A percentile compares a stretch with the other conserved stretches of the same genome.
Conservation (phyloP, 2,113 vertebrate species). For the Capreolus pygargus region DNA sequence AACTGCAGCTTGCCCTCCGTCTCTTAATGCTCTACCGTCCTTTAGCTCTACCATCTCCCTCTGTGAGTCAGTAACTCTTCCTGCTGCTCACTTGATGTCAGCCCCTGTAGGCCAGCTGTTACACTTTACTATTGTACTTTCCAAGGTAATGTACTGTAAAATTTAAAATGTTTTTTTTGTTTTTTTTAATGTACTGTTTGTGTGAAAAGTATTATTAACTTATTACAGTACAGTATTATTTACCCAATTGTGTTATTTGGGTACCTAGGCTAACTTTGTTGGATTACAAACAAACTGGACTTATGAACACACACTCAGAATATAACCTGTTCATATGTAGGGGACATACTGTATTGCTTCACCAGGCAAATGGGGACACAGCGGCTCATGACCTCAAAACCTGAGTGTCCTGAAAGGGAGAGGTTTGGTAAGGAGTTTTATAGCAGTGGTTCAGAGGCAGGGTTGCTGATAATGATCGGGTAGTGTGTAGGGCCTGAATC, state of each 20-base stretch:
- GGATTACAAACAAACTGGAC: not conserved
- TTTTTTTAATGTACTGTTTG: not conserved
- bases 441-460: not conserved
- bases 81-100: not conserved
- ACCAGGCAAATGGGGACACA: not conserved
- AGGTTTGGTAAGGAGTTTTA: not conserved
- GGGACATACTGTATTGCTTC: not conserved
- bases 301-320: not conserved
- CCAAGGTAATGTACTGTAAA: not conserved
- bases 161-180: not conserved
- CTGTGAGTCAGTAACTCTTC: not conserved
- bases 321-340: accelerated
- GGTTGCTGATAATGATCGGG: not conserved
- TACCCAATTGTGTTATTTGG: not conserved
- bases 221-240: not conserved
- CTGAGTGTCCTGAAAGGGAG: not conserved
- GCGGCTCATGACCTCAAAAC: not conserved
- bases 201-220: not conserved
- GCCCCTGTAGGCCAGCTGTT: not conserved
- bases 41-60: not conserved
- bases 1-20: not conserved
- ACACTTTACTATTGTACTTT: not conserved
- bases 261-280: not conserved
- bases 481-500: not conserved
- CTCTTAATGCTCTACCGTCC: not conserved